Evolutionary conservation across 2,113 vertebrate genomes (phyloP), one percentile per base, ranked within the genome.

Genomic region (Tragelaphus scriptus): DNA sequence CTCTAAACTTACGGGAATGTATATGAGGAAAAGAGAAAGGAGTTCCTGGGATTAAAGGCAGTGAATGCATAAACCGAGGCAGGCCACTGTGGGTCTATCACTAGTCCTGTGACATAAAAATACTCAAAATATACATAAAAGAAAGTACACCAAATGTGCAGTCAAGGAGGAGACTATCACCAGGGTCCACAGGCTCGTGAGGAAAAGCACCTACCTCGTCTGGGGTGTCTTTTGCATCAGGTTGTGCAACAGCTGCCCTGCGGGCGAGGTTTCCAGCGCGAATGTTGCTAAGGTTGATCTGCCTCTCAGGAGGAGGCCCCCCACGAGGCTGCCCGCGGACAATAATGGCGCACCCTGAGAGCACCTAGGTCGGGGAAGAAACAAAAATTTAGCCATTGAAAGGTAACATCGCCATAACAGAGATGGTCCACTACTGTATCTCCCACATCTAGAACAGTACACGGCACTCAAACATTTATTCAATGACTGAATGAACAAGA

Each of bases 271-370:
- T 99, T 3, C 99, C 99, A 0, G 99, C 99, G 0, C 99, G 99
- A 96, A 99, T 99, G 97, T 99, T 99, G 98, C 99, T 99, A 75
- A 99, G 99, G 98, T 99, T 99, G 98, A 99, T 99, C 98, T 99
- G 99, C 17, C 99, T 99, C 96, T 99, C 99, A 0, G 99, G 99
- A 49, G 99, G 99, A 0, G 99, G 99, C 0, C 99, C 99, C 0
- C 99, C 99, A 3, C 99, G 99, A 55, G 99, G 99, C 98, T 99
- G 99, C 5, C 99, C 99, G 5, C 99, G 98, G 13, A 99, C 99
- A 56, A 99, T 99, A 98, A 99, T 99, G 94, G 99, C 99, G n/a
- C 99, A 99, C 81, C 99, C 99, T 0, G 99, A 99, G 75, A 99
- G 99, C 71, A 99, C 99, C 99, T 99, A 98, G 0, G 2, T 30